These are phyloP conservation scores for Hybognathus amarus DNA, from an alignment of 2,797 vertebrate genomes.

Conservation along the genomic window DNA sequence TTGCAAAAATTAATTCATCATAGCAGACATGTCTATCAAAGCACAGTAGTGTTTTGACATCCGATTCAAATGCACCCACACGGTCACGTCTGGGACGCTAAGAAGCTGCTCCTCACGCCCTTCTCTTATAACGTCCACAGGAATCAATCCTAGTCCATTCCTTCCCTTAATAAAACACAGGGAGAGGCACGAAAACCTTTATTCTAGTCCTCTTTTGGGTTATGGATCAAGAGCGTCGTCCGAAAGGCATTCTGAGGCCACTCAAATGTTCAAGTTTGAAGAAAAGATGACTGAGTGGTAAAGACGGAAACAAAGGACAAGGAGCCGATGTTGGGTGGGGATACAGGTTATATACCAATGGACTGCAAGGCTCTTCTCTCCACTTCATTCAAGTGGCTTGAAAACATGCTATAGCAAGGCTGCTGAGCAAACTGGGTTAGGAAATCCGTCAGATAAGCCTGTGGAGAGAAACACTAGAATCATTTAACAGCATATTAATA, in stretches of 20 bases:
- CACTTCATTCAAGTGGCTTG: conserved; percentile 90
- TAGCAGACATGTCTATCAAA: conserved; percentile 11
- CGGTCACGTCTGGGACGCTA: conserved; percentile 34
- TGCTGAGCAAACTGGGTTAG: conserved; percentile 98
- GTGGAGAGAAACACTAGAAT: conserved; percentile 27
- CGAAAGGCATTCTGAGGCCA: conserved; percentile 37
- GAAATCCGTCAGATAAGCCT: conserved; percentile 98
- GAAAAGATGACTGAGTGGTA: conserved; percentile 46
- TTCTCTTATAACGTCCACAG: conserved; percentile 33
- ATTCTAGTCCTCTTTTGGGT: conserved; percentile 35
- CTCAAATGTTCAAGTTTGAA: conserved; percentile 42
- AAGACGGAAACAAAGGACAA: conserved; percentile 48
- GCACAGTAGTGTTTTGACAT: conserved; percentile 33
- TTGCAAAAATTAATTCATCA: conserved; percentile 5
- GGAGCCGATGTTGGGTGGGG: conserved; percentile 25
- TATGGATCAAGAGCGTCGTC: conserved; percentile 14
- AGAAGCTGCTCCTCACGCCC: conserved; percentile 17
- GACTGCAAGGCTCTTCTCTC: conserved; percentile 93
- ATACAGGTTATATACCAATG: conserved; percentile 85
- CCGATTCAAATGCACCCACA: conserved; percentile 17
- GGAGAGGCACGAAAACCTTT: conserved; percentile 12
- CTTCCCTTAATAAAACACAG: conserved; percentile 27
- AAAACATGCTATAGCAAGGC: conserved; percentile 96
- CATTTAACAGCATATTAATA: background rate
- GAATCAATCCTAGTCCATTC: conserved; percentile 42